Evolutionary conservation across 2,888 invertebrate species (phyloP), one percentile per base, ranked within the genome.

Genomic region (Amiota communis): DNA sequence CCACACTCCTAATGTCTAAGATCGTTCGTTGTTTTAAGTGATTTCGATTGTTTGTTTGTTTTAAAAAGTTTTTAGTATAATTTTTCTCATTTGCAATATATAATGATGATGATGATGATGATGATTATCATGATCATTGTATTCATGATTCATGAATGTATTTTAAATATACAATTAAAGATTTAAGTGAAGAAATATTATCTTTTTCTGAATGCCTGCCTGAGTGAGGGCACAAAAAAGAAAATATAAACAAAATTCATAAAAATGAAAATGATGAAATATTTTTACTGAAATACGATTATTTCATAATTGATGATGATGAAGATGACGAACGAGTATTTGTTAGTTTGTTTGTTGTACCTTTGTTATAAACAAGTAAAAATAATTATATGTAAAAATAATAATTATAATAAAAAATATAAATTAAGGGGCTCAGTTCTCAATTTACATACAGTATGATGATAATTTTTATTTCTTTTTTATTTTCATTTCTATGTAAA

Each of bases 281-380:
- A 11, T 59, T 11, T 59, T 59, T n/a, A 17, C 17, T n/a, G 9
- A 57, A 57, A 13, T 57, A 17, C 57, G 4, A 36, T 36, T 36
- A 36, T 36, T 36, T 36, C 80, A 82, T 83, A 83, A 81, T 83
- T 83, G 46, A 81, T 83, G 83, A 82, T 12, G n/a, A 15, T 56
- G 17, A 59, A 4, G 59, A 63, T 63, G 23, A 63, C 36, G 23
- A 36, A 36, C 63, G 2, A 36, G n/a, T 63, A 83, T 83, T 80
- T 81, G 82, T 81, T 81, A 83, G 83, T 83, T 83, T 79, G 84
- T 84, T 85, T 84, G 82, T 80, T 79, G 84, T 84, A 84, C 84
- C 84, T 84, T 84, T 84, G 84, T 84, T 84, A 82, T 81, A 84
- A 84, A 83, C 80, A 81, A 81, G 80, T 77, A 82, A 78, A 73